phyloP scores from a whole-genome alignment of 1,140 invertebrate genomes.

The Hesperophylax magnus region DNA sequence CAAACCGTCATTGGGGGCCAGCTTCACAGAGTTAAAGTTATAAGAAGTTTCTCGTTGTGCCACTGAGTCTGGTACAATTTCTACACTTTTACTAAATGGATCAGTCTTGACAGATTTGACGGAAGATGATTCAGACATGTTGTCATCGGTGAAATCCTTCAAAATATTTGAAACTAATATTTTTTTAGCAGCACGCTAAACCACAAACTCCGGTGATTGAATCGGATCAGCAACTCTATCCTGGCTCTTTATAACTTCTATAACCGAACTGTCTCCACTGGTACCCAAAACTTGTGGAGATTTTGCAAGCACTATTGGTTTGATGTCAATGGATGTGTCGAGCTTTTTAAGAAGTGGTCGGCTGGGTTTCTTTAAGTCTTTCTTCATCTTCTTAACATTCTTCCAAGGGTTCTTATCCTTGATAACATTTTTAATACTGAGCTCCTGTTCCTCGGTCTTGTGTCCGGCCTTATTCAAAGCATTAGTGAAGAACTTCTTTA shows the following conservation, averaged over 20 bases:
- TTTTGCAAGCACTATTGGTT: too few relatives aligned
- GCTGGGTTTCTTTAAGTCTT: constrained; percentile 14
- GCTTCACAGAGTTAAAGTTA: background rate
- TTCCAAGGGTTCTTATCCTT: constrained; percentile 37
- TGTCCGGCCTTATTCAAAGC: constrained; percentile 1
- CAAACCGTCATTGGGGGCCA: too few relatives aligned
- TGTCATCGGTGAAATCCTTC: constrained; percentile 16
- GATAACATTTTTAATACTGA: background rate
- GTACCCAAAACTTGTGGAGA: too few relatives aligned
- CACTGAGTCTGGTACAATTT: background rate
- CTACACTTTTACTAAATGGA: background rate
- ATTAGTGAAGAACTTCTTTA: constrained; percentile 12
- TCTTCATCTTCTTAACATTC: constrained; percentile 40
- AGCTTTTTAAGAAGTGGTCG: constrained; percentile 20
- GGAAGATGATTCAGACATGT: background rate
- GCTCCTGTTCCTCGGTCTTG: background rate
- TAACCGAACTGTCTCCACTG: too few relatives aligned
- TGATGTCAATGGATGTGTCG: background rate
- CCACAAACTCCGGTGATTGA: background rate
- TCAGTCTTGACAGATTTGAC: background rate
- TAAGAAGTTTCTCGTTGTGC: constrained; percentile 20
- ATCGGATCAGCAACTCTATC: too few relatives aligned
- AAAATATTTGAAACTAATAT: background rate
- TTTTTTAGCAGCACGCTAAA: background rate
- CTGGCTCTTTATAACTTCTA: background rate